These are phyloP conservation scores for Diploscapter pachys DNA, from an alignment of 1,140 invertebrate genomes.

Conservation along the genomic window DNA sequence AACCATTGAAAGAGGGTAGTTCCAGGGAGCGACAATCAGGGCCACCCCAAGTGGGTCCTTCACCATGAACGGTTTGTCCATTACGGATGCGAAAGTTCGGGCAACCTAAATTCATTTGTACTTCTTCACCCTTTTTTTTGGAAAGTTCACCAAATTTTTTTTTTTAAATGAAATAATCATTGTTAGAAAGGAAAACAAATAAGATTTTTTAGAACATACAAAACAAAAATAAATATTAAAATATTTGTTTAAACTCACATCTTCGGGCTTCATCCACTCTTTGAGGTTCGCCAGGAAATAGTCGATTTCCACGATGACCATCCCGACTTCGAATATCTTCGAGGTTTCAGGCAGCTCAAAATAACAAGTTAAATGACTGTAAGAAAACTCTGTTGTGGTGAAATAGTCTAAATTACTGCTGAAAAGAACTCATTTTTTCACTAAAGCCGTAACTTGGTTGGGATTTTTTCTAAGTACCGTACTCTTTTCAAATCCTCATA, in stretches of 20 bases:
- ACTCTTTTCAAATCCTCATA: conserved; percentile 26
- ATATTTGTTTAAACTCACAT: neutral
- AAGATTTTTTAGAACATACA: neutral
- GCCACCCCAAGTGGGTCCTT: conserved; percentile 70
- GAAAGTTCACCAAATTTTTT: neutral
- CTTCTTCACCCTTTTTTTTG: neutral
- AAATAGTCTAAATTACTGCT: neutral
- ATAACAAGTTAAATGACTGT: neutral
- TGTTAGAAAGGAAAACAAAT: neutral
- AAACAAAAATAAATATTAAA: neutral
- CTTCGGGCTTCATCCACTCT: conserved; percentile 5
- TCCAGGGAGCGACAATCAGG: conserved; percentile 88
- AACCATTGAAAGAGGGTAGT: conserved; percentile 84
- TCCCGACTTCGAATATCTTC: neutral
- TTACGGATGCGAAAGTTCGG: conserved; percentile 61
- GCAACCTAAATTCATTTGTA: conserved; percentile 51
- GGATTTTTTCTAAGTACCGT: neutral
- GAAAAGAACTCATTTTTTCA: neutral
- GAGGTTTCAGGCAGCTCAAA: conserved; percentile 4
- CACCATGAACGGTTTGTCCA: conserved; percentile 63
- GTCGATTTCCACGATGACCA: conserved; percentile 20
- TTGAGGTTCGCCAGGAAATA: conserved; percentile 21
- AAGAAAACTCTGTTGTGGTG: neutral
- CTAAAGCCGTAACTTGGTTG: neutral
- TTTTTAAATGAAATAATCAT: neutral